Percentiles rank a stretch among this genome's conserved stretches.
Evolutionary conservation across 64 coral and sea anemone species (phyloP).

Genomic region (Montipora foliosa): DNA sequence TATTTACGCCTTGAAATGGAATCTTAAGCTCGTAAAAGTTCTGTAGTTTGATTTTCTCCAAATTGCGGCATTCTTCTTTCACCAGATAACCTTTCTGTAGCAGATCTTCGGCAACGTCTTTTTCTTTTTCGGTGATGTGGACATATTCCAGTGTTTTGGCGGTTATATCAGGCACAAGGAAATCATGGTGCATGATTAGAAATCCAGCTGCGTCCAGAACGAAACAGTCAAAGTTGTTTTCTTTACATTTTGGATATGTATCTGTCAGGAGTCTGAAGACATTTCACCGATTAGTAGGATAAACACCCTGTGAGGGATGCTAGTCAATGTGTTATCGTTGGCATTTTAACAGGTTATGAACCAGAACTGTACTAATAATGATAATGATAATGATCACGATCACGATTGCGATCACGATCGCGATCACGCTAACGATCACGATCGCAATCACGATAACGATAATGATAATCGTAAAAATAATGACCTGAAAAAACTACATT

Average conservation of each 20-base stretch:
- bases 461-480: too few species aligned
- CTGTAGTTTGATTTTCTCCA: not conserved
- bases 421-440: too few species aligned
- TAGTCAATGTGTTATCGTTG: too few species aligned
- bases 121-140: slow-evolving; percentile 37
- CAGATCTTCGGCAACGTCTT: slow-evolving; percentile 16
- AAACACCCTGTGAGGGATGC: not conserved
- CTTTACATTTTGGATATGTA: not conserved
- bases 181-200: slow-evolving; percentile 33
- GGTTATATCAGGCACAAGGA: not conserved
- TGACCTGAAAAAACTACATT: too few species aligned
- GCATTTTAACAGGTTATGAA: not conserved
- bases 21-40: slow-evolving; percentile 20
- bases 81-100: slow-evolving; percentile 28
- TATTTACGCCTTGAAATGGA: slow-evolving; percentile 7
- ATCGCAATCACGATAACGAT: too few species aligned
- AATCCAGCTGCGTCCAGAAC: slow-evolving; percentile 25
- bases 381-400: too few species aligned
- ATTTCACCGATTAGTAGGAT: not conserved
- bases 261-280: slow-evolving; percentile 25
- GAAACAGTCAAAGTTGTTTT: slow-evolving; percentile 16
- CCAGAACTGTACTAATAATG: too few species aligned
- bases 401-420: too few species aligned
- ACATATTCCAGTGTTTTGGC: slow-evolving; percentile 2
- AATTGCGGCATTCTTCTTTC: not conserved